Evolutionary conservation across 2,888 invertebrate genomes (phyloP), one percentile per base, ranked within the genome.

Genomic region (Tetrapedia diversipes): DNA sequence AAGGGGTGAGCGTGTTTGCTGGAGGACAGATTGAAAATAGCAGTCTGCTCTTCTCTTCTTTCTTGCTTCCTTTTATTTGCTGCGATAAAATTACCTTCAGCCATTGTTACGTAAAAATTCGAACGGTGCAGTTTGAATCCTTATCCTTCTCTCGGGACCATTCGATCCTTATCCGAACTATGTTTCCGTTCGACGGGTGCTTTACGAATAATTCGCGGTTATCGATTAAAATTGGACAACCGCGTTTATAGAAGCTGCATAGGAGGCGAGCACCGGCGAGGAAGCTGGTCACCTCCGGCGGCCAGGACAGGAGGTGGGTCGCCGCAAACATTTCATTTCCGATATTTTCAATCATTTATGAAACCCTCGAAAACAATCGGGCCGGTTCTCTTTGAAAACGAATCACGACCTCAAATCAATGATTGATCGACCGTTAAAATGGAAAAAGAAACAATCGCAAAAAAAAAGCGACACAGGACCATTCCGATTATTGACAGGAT

Each of bases 401-500:
- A 66, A 66, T 45, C 66, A 11, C 37, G 53, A 27, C 29, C 34
- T 1, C 16, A 14, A n/a, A n/a, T n/a, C n/a, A n/a, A n/a, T n/a
- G n/a, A n/a, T n/a, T 29, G 16, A 54, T 53, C 43, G 41, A 10
- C 41, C 1, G 53, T 65, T 22, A 14, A 22, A 19, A n/a, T 16
- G n/a, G n/a, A 56, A 66, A 24, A 2, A 16, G 7, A 1, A 8
- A 29, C n/a, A 22, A 37, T 37, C 22, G 8, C 16, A 11, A 29
- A 41, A 37, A 2, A 29, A 0, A 54, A 37, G 16, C n/a, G n/a
- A n/a, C n/a, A n/a, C n/a, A 22, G 67, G 47, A 43, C 34, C 4
- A 37, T 66, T 43, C 43, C 6, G 39, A 43, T 53, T 16, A 16
- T 63, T 64, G 64, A 53, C 68, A 34, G 53, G 45, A 53, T 66